Base-by-base conservation (phyloP, 2,113 vertebrate genomes). In the Serinus canaria region DNA sequence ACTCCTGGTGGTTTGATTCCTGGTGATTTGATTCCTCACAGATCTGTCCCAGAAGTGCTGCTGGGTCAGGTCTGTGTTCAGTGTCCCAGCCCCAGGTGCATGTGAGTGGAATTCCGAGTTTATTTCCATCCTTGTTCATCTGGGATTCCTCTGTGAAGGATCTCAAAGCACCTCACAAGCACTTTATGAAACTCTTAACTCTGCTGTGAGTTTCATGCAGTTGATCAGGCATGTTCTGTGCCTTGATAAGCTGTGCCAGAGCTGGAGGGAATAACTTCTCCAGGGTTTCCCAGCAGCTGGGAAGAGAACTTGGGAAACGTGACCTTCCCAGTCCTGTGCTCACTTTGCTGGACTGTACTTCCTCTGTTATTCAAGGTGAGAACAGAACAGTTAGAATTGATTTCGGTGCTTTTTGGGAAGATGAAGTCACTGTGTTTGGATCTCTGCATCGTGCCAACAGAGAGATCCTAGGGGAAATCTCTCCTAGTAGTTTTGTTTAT, bases 381-480 rank as follows among this genome's bases (percentile, higher is more conserved):
- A 93, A 94, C 83, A 92, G 79, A 70, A 47, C 2, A 6, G 83
- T 87, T 96, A 72, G 76, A 53, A 89, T 41, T 94, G 88, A 93
- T 95, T 93, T 74, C 83, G 92, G 81, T 90, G 90, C 90, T 96
- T 92, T 92, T 89, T 81, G 96, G 94, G 93, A 81, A 96, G 95
- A 95, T 96, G 96, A 97, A 93, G 92, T 97, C 96, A 96, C 90
- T 49, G 1, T 95, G 85, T 96, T 96, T 96, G 95, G 64, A 90
- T 84, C 86, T 92, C 56, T 81, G 60, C 52, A 18, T 70, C 11
- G 28, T 97, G 95, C 90, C 90, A 95, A 8, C 41, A 62, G 90
- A 93, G 90, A 80, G 90, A 84, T 97, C 96, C 94, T 96, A 68
- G 28, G 94, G 95, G 96, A 97, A 96, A 95, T 95, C 86, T 96